Percentiles rank a stretch among this genome's conserved stretches.
phyloP scores from a whole-genome alignment of 2,888 invertebrate genomes.

The Serrognathus titanus region DNA sequence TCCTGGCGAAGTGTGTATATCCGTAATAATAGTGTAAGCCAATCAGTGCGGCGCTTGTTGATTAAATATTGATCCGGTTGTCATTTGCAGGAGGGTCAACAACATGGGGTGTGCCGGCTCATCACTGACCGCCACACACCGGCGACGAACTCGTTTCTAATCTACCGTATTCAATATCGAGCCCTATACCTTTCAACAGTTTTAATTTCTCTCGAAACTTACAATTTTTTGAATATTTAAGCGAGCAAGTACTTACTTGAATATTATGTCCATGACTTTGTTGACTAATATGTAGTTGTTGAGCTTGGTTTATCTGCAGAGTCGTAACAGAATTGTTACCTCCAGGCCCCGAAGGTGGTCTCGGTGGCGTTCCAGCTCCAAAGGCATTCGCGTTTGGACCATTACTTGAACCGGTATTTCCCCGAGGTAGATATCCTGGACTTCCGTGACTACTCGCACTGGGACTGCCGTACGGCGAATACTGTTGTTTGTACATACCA shows the following conservation, averaged over 20 bases:
- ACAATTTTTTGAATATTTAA: too few species aligned
- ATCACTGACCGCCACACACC: conserved; percentile 18
- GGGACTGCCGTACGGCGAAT: conserved; percentile 65
- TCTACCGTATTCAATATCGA: too few species aligned
- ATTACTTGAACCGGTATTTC: conserved; percentile 26
- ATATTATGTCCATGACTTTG: conserved; percentile 69
- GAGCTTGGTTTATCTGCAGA: conserved; percentile 83
- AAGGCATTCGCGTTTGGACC: conserved; percentile 31
- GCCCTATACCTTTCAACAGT: too few species aligned
- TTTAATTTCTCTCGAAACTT: too few species aligned
- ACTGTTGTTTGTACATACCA: conserved; percentile 56
- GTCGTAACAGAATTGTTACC: conserved; percentile 50
- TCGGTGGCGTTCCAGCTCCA: conserved; percentile 48
- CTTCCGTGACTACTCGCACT: conserved; percentile 59
- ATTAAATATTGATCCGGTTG: conserved; percentile 44
- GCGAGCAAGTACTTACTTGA: conserved; percentile 60
- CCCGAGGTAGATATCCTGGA: conserved; percentile 48
- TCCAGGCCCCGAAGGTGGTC: conserved; percentile 54
- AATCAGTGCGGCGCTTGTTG: conserved; percentile 39
- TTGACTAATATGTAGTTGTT: conserved; percentile 82
- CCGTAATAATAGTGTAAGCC: conserved; percentile 34
- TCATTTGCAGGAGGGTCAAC: conserved; percentile 39
- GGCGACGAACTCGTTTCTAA: too few species aligned
- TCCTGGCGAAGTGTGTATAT: conserved; percentile 25
- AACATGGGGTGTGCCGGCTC: conserved; percentile 28